These are phyloP conservation scores for Falco cherrug DNA, from an alignment of 2,797 vertebrate genomes.

Conservation along the genomic window DNA sequence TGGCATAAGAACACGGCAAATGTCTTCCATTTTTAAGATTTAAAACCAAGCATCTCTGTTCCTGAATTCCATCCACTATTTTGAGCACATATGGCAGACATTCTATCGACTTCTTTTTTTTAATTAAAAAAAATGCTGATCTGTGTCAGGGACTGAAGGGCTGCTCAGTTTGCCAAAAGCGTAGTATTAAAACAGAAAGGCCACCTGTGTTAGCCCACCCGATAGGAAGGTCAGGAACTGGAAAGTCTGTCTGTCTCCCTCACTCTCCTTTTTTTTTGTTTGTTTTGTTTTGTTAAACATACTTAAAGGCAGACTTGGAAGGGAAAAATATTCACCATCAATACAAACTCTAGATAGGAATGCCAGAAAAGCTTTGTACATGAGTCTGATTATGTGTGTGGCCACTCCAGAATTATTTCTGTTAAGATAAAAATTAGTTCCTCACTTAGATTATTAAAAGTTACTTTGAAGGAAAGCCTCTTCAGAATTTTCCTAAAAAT, in stretches of 20 bases:
- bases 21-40: slow-evolving; percentile 45
- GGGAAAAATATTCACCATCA: slow-evolving; percentile 27
- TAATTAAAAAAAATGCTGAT: slow-evolving; percentile 55
- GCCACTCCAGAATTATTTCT: slow-evolving; percentile 58
- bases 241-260: not conserved
- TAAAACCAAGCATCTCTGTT: slow-evolving; percentile 52
- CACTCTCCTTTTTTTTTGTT: too few relatives aligned
- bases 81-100: slow-evolving; percentile 72
- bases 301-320: slow-evolving; percentile 45
- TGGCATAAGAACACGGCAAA: slow-evolving; percentile 3
- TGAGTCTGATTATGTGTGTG: slow-evolving; percentile 65
- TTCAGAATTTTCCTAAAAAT: slow-evolving; percentile 19
- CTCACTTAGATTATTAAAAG: not conserved
- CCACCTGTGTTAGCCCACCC: slow-evolving; percentile 75
- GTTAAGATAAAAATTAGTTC: slow-evolving; percentile 24
- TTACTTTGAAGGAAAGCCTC: slow-evolving; percentile 9
- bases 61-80: slow-evolving; percentile 58
- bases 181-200: slow-evolving; percentile 72
- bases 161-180: slow-evolving; percentile 68
- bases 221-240: slow-evolving; percentile 60
- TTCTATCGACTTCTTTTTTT: slow-evolving; percentile 57
- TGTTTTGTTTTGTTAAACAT: not conserved
- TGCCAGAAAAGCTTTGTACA: slow-evolving; percentile 56
- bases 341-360: slow-evolving; percentile 48
- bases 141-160: slow-evolving; percentile 63